phyloP scores from a whole-genome alignment of 2,888 invertebrate genomes.

The Ligdia adustata region DNA sequence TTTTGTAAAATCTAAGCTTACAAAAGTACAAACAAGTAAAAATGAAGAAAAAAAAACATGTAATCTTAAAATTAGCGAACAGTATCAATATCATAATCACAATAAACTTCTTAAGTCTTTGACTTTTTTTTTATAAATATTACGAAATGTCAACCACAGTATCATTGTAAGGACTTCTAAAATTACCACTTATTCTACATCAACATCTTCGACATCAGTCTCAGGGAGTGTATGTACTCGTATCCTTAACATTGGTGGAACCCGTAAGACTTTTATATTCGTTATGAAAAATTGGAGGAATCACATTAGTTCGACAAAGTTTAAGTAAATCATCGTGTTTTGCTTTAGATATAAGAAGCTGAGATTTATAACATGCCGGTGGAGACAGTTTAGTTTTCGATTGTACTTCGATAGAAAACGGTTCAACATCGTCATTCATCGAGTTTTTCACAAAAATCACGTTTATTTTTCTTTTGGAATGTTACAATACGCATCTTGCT shows the following conservation, averaged over 20 bases:
- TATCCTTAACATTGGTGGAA: slow-evolving; percentile 21
- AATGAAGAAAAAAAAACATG: too few relatives aligned
- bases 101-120: neutral
- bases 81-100: neutral
- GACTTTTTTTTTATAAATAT: slow-evolving; percentile 1
- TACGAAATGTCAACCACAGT: neutral
- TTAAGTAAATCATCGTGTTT: slow-evolving; percentile 34
- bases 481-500: slow-evolving; percentile 35
- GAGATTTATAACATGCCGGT: slow-evolving; percentile 31
- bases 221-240: slow-evolving; percentile 28
- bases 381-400: slow-evolving; percentile 31
- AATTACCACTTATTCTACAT: too few relatives aligned
- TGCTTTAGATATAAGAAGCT: slow-evolving; percentile 26
- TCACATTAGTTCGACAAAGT: slow-evolving; percentile 31
- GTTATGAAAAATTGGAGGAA: slow-evolving; percentile 26
- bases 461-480: slow-evolving; percentile 31
- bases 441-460: slow-evolving; percentile 26
- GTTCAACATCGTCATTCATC: slow-evolving; percentile 23
- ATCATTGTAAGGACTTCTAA: neutral
- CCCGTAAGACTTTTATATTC: slow-evolving; percentile 24
- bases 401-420: slow-evolving; percentile 29
- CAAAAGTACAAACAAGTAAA: neutral
- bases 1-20: neutral
- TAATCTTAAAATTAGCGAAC: neutral
- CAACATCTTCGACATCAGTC: slow-evolving; percentile 33